A percentile compares a stretch with the other conserved stretches of the same genome.
Evolutionary conservation across 2,888 invertebrate species (phyloP).

Genomic region (Panopea generosa): DNA sequence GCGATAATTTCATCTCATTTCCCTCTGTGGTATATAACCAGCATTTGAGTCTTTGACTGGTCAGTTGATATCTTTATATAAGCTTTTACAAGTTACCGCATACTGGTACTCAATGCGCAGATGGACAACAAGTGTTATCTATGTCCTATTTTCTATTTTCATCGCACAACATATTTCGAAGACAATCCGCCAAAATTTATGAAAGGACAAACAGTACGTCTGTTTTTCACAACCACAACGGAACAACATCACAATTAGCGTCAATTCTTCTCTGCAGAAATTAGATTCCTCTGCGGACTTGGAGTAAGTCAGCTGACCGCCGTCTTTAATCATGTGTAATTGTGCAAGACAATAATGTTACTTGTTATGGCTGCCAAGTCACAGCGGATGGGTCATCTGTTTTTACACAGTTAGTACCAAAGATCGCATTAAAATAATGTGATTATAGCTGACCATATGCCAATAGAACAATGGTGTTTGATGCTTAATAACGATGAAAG

Average conservation of each 20-base stretch:
- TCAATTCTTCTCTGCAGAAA: slow-evolving; percentile 50
- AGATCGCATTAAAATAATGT: slow-evolving; percentile 27
- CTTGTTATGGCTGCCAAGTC: slow-evolving; percentile 42
- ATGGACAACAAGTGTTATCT: too few relatives aligned
- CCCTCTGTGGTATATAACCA: too few relatives aligned
- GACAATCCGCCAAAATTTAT: too few relatives aligned
- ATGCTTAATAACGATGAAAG: slow-evolving; percentile 1
- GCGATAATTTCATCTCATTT: too few relatives aligned
- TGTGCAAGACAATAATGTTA: slow-evolving; percentile 46
- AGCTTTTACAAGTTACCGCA: too few relatives aligned
- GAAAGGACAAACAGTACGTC: too few relatives aligned
- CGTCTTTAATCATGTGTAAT: slow-evolving; percentile 44
- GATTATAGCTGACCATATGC: slow-evolving; percentile 49
- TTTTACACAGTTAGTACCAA: slow-evolving; percentile 39
- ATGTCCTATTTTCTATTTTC: too few relatives aligned
- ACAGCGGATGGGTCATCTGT: slow-evolving; percentile 46
- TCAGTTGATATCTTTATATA: too few relatives aligned
- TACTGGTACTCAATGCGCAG: too few relatives aligned
- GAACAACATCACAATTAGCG: slow-evolving; percentile 48
- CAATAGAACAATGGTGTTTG: slow-evolving; percentile 3
- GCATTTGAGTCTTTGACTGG: too few relatives aligned
- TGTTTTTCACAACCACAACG: too few relatives aligned
- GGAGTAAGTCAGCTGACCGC: slow-evolving; percentile 28
- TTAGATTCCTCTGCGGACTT: slow-evolving; percentile 53
- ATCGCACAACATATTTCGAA: too few relatives aligned